Base-by-base conservation (phyloP, 2,888 invertebrate species). In the Tipula vernalis region DNA sequence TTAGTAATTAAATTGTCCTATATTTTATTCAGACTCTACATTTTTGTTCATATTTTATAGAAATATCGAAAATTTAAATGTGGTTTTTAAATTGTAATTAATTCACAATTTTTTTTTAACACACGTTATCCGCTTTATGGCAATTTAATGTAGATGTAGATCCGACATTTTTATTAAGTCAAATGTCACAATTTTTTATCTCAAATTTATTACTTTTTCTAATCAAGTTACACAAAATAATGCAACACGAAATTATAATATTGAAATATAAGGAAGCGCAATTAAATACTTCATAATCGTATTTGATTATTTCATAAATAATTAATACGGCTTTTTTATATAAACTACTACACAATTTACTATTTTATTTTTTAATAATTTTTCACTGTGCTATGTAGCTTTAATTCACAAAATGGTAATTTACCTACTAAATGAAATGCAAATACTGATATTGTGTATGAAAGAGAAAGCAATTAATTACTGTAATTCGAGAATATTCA, bases 131-230 rank as follows among this genome's bases (percentile, higher is more conserved):
- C 71, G 71, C 71, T 71, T 8, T 5, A 71, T 71, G 28, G 71
- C 18, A 71, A 28, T 28, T 71, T 71, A 71, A 28, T 71, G 18
- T 71, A 71, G 28, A 71, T 71, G 18, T 71, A 71, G 28, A 71
- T 71, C 71, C 71, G 71, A 71, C 71, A 71, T 71, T 71, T 71
- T 71, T 71, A 71, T 71, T 71, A 71, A 71, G 71, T 71, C 71
- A 71, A 71, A 71, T 71, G 71, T 71, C 71, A 71, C 71, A 71
- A 71, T 28, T 57, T 28, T 71, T 71, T 71, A 71, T 71, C 71
- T 71, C 71, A 28, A 71, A 28, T 71, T 39, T 39, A n/a, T 39
- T 71, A 18, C 3, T 28, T 28, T 18, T 71, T 71, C 28, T 28
- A 71, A 71, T 28, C 8, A 71, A 28, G 71, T 28, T 71, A 28